Percentiles rank a stretch among this genome's conserved stretches.
phyloP scores from a whole-genome alignment of 2,888 invertebrate genomes.

The Leptinotarsa haldemani region DNA sequence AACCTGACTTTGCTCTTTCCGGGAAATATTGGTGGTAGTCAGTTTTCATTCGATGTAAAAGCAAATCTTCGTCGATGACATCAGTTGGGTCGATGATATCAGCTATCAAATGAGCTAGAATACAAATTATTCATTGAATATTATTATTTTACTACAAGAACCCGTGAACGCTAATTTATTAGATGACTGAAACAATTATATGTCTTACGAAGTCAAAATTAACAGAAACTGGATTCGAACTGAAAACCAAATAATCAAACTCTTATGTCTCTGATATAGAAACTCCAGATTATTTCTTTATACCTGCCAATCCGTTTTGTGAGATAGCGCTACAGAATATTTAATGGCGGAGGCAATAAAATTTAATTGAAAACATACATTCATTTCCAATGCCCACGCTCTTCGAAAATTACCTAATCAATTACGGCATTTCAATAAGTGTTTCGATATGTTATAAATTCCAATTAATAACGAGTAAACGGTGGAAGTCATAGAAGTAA shows the following conservation, averaged over 20 bases:
- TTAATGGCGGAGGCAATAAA: slow-evolving; percentile 38
- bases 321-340: slow-evolving; percentile 31
- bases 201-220: too few species aligned
- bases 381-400: slow-evolving; percentile 35
- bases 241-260: too few species aligned
- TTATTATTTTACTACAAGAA: too few species aligned
- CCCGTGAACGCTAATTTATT: too few species aligned
- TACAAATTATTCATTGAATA: too few species aligned
- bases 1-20: slow-evolving; percentile 46
- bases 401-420: slow-evolving; percentile 38
- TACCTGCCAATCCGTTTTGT: slow-evolving; percentile 31
- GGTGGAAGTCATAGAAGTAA: slow-evolving; percentile 38
- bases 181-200: too few species aligned
- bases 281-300: slow-evolving; percentile 20
- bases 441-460: slow-evolving; percentile 38
- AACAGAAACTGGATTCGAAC: too few species aligned
- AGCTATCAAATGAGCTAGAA: too few species aligned
- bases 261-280: too few species aligned
- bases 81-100: too few species aligned
- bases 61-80: too few species aligned
- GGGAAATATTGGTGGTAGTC: slow-evolving; percentile 30
- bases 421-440: slow-evolving; percentile 29
- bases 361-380: slow-evolving; percentile 41
- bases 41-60: background rate
- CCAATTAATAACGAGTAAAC: slow-evolving; percentile 40